These are phyloP conservation scores for Formica selysi DNA, from an alignment of 1,140 invertebrate species.

Conservation along the genomic window DNA sequence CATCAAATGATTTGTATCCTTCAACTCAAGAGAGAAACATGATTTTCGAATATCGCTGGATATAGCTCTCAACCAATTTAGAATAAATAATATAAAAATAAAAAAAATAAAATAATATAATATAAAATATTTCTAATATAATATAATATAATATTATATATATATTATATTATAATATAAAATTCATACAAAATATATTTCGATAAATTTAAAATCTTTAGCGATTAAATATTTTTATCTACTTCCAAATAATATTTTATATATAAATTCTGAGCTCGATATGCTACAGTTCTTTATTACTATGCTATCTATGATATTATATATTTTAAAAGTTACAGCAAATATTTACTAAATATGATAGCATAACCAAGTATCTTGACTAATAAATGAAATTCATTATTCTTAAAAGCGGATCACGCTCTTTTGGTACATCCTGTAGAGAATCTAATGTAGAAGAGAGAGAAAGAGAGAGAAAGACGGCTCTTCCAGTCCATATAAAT, in stretches of 20 bases:
- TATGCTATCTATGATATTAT: not conserved
- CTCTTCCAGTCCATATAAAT: constrained; percentile 75
- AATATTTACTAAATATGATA: not conserved
- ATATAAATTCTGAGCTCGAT: not conserved
- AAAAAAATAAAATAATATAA: too few relatives aligned
- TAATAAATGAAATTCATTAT: not conserved
- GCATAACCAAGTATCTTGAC: too few relatives aligned
- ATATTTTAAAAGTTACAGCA: not conserved
- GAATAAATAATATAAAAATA: too few relatives aligned
- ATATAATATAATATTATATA: too few relatives aligned
- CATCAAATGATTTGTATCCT: constrained; percentile 41
- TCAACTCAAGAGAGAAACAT: not conserved
- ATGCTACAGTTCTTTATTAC: not conserved
- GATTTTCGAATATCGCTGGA: constrained; percentile 12
- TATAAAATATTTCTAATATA: too few relatives aligned
- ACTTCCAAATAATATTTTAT: not conserved
- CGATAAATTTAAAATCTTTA: not conserved
- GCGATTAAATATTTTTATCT: not conserved
- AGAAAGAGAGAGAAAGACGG: constrained; percentile 28
- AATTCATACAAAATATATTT: not conserved
- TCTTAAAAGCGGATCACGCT: not conserved
- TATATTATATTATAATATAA: not conserved
- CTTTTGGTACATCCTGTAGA: constrained; percentile 36
- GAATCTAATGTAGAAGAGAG: constrained; percentile 21
- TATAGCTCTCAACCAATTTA: not conserved